Percentiles rank a stretch among this genome's conserved stretches.
Conservation (phyloP, 1,140 invertebrate species). For the Caenorhabditis remanei region DNA sequence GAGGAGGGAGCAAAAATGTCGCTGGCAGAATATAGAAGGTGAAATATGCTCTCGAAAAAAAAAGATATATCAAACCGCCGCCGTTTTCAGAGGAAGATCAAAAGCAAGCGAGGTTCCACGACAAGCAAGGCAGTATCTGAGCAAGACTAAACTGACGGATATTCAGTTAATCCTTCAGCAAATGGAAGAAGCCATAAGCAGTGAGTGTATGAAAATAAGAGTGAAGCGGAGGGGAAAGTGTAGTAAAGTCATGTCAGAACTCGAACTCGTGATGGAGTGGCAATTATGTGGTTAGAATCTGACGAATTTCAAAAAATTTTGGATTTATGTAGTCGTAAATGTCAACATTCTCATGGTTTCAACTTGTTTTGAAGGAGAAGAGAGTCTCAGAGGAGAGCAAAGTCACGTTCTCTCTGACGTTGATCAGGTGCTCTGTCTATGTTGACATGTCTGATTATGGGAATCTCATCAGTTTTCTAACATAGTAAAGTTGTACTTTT, state of each 20-base stretch:
- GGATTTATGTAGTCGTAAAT: no score
- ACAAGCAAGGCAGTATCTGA: constrained; percentile 59
- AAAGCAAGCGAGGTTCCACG: constrained; percentile 58
- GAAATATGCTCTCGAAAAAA: background rate
- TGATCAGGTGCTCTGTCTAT: no score
- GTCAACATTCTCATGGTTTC: no score
- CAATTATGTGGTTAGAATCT: no score
- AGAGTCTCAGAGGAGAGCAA: no score
- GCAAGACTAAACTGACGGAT: constrained; percentile 38
- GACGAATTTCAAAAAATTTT: no score
- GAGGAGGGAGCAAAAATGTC: constrained; percentile 26
- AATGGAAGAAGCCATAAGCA: constrained; percentile 57
- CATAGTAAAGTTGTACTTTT: no score
- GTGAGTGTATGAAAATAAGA: constrained; percentile 23
- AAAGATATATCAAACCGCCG: background rate
- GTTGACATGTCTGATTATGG: no score
- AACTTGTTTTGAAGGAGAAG: no score
- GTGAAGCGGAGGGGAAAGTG: background rate
- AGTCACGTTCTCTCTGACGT: no score
- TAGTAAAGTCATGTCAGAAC: background rate
- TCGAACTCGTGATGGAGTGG: background rate
- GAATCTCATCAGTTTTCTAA: no score
- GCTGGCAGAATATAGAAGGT: constrained; percentile 59
- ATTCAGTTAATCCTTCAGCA: constrained; percentile 32
- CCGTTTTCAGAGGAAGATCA: constrained; percentile 48